Evolutionary conservation across 1,140 invertebrate genomes (phyloP), one percentile per base, ranked within the genome.

Genomic region (Streblospio benedicti): DNA sequence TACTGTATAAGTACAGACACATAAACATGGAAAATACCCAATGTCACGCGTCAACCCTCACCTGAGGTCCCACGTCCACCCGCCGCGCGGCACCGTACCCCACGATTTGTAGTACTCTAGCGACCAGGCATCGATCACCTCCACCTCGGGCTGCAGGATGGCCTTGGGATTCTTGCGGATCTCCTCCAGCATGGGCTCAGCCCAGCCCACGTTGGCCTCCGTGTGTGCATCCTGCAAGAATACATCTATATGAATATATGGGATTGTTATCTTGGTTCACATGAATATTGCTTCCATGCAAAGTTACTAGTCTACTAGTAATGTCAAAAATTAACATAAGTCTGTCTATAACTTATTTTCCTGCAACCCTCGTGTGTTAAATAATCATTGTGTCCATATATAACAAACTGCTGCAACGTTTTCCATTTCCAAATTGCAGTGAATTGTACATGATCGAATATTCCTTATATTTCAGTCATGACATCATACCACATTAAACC

Each of bases 161-260:
- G 91, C 91, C 68, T 85, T 90, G 59, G 90, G 80, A 79, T 97
- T 88, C 69, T 89, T 84, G 0, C 88, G 90, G 62, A 97, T 93
- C 66, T 93, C 84, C 14, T 87, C 83, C 14, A 98, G 72, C 0
- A 97, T 76, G 1, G 93, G 93, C 70, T 96, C 92, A 43, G 97
- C 75, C 94, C 94, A 95, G 30, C 41, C 28, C 18, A 58, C 60
- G 45, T 62, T 62, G 31, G 31, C 50, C 45, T 97, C 93, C 80
- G 91, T 94, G 78, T 97, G 93, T 33, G 90, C 93, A 77, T 97
- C 93, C 52, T 76, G 53, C 5, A 35, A 38, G 28, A 55, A 50
- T n/a, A 54, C 4, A 33, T 16, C 28, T 16, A 2, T 43, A 18
- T 41, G 28, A 1, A 23, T 28, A 50, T 50, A 23, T 44, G 23